phyloP scores from a whole-genome alignment of 2,113 vertebrate genomes.

The Sigmodon hispidus region DNA sequence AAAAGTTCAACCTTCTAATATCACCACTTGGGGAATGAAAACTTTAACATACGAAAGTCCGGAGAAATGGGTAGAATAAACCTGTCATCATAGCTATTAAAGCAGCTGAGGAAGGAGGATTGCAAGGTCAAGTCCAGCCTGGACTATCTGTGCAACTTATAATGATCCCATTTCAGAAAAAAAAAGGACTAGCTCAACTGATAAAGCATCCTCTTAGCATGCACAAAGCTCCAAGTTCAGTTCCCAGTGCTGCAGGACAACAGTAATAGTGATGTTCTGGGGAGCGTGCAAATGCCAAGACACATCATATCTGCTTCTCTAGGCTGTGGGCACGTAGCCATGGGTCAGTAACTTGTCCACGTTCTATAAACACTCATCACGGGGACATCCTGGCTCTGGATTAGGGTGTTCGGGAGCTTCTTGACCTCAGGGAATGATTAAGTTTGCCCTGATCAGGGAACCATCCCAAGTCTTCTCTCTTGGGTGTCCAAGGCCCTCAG shows the following conservation, averaged over 20 bases:
- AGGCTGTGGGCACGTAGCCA: background rate
- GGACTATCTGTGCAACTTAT: background rate
- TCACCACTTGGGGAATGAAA: background rate
- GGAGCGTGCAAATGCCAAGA: background rate
- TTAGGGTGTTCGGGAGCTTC: background rate
- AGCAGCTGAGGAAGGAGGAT: background rate
- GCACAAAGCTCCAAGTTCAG: background rate
- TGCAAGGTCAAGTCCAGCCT: background rate
- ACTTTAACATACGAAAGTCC: background rate
- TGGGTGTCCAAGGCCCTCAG: background rate
- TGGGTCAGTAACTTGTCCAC: background rate
- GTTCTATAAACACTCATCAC: background rate
- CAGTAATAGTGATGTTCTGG: background rate
- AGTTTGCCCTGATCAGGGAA: background rate
- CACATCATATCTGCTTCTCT: background rate
- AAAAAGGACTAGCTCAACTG: background rate
- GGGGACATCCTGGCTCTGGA: background rate
- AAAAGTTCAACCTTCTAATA: background rate
- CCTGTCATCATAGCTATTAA: background rate
- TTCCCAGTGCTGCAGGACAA: background rate
- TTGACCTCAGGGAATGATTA: rapidly evolving
- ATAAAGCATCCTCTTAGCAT: background rate
- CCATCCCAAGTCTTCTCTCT: background rate
- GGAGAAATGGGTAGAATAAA: background rate
- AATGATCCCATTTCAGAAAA: background rate